Conservation (phyloP, 1,140 invertebrate genomes). For the Hylaeus anthracinus region DNA sequence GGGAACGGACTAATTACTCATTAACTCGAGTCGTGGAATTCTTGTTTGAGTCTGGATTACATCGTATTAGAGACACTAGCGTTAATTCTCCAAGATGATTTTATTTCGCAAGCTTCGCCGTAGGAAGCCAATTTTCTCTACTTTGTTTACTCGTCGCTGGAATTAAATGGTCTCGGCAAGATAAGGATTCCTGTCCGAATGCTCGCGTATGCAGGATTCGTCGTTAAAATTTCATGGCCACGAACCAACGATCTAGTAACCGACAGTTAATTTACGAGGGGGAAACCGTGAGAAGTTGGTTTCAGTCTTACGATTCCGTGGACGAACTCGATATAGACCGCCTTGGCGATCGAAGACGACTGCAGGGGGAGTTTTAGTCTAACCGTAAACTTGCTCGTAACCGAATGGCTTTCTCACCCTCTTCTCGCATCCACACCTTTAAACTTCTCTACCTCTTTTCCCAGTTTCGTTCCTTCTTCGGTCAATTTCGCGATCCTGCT, state of each 20-base stretch:
- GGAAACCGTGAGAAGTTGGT: conserved; percentile 23
- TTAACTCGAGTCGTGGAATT: too few relatives aligned
- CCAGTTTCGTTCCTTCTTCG: background rate
- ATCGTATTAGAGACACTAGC: too few relatives aligned
- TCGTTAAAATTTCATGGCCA: conserved; percentile 42
- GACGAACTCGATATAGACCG: conserved; percentile 15
- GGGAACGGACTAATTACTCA: too few relatives aligned
- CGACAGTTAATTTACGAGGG: conserved; percentile 53
- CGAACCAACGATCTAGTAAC: conserved; percentile 14
- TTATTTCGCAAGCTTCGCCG: too few relatives aligned
- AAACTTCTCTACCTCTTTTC: background rate
- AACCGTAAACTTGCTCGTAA: conserved; percentile 35
- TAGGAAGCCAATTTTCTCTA: too few relatives aligned
- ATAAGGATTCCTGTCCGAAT: background rate
- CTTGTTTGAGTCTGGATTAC: too few relatives aligned
- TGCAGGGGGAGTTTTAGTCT: conserved; percentile 7
- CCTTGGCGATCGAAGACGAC: conserved; percentile 42
- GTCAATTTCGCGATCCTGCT: background rate
- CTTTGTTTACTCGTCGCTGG: too few relatives aligned
- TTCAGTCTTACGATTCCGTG: conserved; percentile 43
- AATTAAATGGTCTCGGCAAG: background rate
- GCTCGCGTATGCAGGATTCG: background rate
- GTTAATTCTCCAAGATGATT: too few relatives aligned
- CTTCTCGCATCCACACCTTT: background rate
- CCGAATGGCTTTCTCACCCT: conserved; percentile 20